A percentile compares a stretch with the other conserved stretches of the same genome.
Evolutionary conservation across 1,140 invertebrate species (phyloP).

Genomic region (Brachystomella parvula): DNA sequence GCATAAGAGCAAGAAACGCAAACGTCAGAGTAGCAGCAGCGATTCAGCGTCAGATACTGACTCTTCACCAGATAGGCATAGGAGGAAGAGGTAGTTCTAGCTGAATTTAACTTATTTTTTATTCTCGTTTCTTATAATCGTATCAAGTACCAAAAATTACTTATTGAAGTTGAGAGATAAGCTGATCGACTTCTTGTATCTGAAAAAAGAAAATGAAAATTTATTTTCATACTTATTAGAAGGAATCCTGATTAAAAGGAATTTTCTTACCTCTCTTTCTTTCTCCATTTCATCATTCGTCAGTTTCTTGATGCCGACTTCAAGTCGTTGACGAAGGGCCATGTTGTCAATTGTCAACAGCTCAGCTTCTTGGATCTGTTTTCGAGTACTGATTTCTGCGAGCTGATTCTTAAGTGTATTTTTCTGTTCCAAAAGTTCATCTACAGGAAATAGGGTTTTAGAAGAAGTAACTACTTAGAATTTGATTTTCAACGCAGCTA

Average conservation of each 20-base stretch:
- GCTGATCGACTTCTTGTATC: not conserved
- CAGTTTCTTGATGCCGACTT: conserved; percentile 67
- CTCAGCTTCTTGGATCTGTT: conserved; percentile 69
- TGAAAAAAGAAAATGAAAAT: conserved; percentile 14
- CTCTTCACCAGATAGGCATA: no score
- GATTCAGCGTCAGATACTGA: not conserved
- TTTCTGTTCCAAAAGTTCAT: conserved; percentile 25
- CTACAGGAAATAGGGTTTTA: conserved; percentile 17
- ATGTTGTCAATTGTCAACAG: conserved; percentile 78
- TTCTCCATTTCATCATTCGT: conserved; percentile 69
- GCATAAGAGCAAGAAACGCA: conserved; percentile 5
- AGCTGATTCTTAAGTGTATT: conserved; percentile 52
- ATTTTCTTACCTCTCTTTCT: conserved; percentile 57
- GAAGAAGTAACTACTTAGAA: not conserved
- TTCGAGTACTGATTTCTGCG: conserved; percentile 58
- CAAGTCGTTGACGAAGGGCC: conserved; percentile 69
- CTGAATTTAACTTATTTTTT: no score
- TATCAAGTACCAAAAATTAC: not conserved
- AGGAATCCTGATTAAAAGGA: no score
- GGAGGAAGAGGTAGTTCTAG: not conserved
- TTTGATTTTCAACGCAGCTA: not conserved
- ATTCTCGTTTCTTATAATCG: no score
- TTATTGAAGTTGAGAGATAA: not conserved
- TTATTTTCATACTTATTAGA: not conserved
- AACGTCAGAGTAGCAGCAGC: not conserved